Conservation (phyloP, 53 echinoderm and acorn worm species). For the Zoroaster sp. region DNA sequence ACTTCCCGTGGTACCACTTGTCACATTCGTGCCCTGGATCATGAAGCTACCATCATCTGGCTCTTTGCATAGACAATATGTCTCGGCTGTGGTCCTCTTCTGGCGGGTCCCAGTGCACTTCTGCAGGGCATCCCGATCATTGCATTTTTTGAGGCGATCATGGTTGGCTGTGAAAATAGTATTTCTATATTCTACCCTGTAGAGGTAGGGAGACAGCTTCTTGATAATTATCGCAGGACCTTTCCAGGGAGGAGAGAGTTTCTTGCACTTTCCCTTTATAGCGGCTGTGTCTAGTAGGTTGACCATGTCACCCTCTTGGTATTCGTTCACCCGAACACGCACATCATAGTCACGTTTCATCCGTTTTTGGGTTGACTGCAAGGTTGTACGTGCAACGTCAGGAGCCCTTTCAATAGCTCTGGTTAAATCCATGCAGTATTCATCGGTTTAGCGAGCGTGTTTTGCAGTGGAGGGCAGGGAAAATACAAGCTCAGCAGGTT, state of each 20-base stretch:
- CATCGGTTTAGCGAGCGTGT: background rate
- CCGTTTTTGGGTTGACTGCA: background rate
- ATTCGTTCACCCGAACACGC: background rate
- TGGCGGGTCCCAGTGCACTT: too few relatives aligned
- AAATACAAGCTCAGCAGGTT: slow-evolving; percentile 14
- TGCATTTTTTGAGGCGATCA: slow-evolving; percentile 26
- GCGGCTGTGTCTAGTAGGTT: slow-evolving; percentile 32
- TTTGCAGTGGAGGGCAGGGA: background rate
- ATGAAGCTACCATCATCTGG: slow-evolving; percentile 28
- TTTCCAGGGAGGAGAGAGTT: slow-evolving; percentile 31
- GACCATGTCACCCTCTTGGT: slow-evolving; percentile 10
- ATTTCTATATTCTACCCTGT: slow-evolving; percentile 1
- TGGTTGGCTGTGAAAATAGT: slow-evolving; percentile 21
- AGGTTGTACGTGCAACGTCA: background rate
- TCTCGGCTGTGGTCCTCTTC: background rate
- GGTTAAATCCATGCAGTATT: background rate
- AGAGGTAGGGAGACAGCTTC: slow-evolving; percentile 27
- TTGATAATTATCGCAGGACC: slow-evolving; percentile 3
- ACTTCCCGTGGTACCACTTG: slow-evolving; percentile 26
- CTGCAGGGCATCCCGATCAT: background rate
- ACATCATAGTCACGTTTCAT: slow-evolving; percentile 42
- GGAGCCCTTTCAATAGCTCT: background rate
- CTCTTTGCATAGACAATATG: slow-evolving; percentile 13
- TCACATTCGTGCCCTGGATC: slow-evolving; percentile 14
- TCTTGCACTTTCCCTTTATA: slow-evolving; percentile 14